These are phyloP conservation scores for Phalanger gymnotis DNA, from an alignment of 2,797 vertebrate species.

Conservation along the genomic window DNA sequence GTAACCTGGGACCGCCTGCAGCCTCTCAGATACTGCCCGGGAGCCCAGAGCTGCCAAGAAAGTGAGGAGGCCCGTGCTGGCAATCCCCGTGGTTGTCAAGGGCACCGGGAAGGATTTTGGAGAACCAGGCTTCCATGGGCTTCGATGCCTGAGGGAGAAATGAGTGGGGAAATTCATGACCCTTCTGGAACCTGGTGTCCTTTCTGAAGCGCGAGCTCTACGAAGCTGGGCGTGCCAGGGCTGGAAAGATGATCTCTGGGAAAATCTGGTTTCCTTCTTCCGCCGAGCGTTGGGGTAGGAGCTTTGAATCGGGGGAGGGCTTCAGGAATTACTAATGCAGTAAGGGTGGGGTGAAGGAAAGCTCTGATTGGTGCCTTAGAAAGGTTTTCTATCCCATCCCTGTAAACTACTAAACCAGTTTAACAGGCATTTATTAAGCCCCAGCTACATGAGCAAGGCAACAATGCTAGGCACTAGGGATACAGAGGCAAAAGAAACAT, in stretches of 20 bases:
- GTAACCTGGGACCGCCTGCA: neutral
- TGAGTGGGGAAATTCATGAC: neutral
- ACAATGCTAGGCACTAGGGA: neutral
- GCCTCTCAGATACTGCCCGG: neutral
- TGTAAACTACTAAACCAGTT: neutral
- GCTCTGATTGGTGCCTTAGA: neutral
- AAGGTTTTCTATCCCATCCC: neutral
- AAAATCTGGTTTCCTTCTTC: neutral
- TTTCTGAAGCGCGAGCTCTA: neutral
- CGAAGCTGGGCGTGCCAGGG: neutral
- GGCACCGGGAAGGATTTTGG: neutral
- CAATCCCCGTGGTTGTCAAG: neutral
- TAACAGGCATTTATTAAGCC: neutral
- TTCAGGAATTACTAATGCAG: neutral
- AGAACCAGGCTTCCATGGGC: neutral
- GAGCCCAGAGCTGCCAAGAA: neutral
- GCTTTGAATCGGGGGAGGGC: neutral
- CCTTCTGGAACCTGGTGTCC: neutral
- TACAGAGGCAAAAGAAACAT: neutral
- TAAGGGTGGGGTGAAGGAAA: neutral
- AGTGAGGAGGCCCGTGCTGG: neutral
- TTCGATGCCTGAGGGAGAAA: neutral
- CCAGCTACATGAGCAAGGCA: neutral
- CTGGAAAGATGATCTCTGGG: neutral
- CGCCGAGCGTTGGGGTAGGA: neutral